Percentiles rank a stretch among this genome's conserved stretches.
Evolutionary conservation across 2,888 invertebrate genomes (phyloP).

Genomic region (Nowickia ferox): DNA sequence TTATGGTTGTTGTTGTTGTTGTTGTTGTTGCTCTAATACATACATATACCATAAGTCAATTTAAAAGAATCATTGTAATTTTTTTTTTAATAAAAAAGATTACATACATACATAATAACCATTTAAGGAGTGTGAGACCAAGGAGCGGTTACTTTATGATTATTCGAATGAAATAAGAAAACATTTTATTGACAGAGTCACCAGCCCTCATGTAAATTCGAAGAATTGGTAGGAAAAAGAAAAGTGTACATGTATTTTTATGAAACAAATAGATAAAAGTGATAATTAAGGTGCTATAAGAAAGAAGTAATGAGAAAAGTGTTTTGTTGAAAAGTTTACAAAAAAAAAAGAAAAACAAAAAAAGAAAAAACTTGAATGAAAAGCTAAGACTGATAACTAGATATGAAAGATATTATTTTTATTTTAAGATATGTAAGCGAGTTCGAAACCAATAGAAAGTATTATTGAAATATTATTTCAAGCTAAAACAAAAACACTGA

Average conservation of each 20-base stretch:
- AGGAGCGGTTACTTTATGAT: background rate
- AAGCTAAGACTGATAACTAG: constrained; percentile 25
- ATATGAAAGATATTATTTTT: background rate
- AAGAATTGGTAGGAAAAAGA: background rate
- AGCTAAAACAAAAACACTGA: no score
- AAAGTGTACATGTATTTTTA: constrained; percentile 35
- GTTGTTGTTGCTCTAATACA: no score
- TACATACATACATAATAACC: background rate
- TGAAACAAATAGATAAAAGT: constrained; percentile 37
- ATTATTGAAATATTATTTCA: background rate
- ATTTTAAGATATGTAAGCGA: background rate
- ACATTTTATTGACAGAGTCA: background rate
- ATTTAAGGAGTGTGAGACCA: constrained; percentile 7
- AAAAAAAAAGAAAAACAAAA: constrained; percentile 36
- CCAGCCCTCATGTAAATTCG: background rate
- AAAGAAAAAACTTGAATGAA: constrained; percentile 28
- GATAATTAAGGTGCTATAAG: constrained; percentile 68
- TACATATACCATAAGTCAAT: constrained; percentile 14
- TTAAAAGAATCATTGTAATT: constrained; percentile 13
- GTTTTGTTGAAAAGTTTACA: constrained; percentile 44
- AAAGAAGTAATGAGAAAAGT: constrained; percentile 35
- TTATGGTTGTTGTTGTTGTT: constrained; percentile 3
- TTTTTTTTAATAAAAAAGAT: constrained; percentile 1
- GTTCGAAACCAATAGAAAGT: background rate
- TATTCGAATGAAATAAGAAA: background rate